Base-by-base conservation (phyloP, 1,140 invertebrate species). In the Eumeta japonica region DNA sequence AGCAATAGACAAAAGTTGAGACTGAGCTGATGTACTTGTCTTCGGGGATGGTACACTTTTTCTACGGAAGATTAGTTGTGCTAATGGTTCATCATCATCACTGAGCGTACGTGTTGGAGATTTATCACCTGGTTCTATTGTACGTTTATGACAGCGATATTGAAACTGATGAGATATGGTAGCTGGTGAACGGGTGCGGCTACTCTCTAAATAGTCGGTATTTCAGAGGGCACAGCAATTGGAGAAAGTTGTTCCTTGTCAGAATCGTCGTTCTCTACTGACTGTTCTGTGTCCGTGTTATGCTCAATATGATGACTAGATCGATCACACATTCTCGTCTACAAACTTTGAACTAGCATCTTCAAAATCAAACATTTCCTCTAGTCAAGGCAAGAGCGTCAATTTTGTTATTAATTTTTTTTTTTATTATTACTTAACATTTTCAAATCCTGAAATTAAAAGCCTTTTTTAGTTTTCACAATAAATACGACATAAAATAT, bases 1-100 rank as follows among this genome's bases (percentile, higher is more conserved):
- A 42, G 35, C 15, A 37, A 42, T 17, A n/a, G n/a, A n/a, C n/a
- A n/a, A n/a, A 42, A 20, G 37, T 20, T 31, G 33, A 37, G 36
- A 31, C 33, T 37, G 40, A 37, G 35, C 18, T 30, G 34, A 42
- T 11, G 28, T 36, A 36, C 34, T 42, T 27, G 29, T 35, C 34
- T n/a, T 18, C 39, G 28, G 33, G 27, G 39, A 30, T 29, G 17
- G 32, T 32, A 33, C 29, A 37, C 35, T 33, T 32, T 43, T 37
- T 3, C 35, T 43, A 16, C 16, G 35, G 33, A 14, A 27, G 33
- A 37, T 3, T 43, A 37, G 13, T 15, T 37, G 16, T 13, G 29
- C 39, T 43, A 43, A 13, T n/a, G n/a, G n/a, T n/a, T n/a, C n/a
- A n/a, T n/a, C n/a, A n/a, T n/a, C n/a, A n/a, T n/a, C n/a, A n/a